Evolutionary conservation across 1,140 invertebrate genomes (phyloP), one percentile per base, ranked within the genome.

Genomic region (Hypsibius dujardini): DNA sequence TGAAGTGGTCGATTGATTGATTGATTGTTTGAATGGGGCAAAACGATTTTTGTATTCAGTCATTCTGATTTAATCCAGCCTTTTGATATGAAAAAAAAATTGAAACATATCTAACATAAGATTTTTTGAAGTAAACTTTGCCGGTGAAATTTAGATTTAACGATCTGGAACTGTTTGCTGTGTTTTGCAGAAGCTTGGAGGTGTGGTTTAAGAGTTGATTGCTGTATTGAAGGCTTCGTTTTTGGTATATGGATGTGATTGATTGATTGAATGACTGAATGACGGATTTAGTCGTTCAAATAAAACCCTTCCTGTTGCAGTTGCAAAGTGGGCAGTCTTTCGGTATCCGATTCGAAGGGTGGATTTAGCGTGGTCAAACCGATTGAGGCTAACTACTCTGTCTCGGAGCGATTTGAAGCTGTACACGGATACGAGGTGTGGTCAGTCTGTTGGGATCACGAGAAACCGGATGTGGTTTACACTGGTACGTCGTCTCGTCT

Each of bases 321-420:
- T 56, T 56, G 7, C 50, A 56, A 56, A 7, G 50, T 7, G n/a
- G 7, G 50, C 7, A 7, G n/a, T 56, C 50, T 56, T 56, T 56
- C 50, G n/a, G 50, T 56, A 56, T 56, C 50, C 7, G 50, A 56
- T n/a, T 56, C 50, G 50, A 56, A 56, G 50, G 50, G 50, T 56
- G 50, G 50, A 56, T 7, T 56, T 7, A 7, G 7, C n/a, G 7
- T 56, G 7, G n/a, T 56, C 7, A 56, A 56, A n/a, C 7, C 7
- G n/a, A n/a, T 7, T n/a, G 50, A 56, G 50, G 7, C 7, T n/a
- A 7, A 7, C n/a, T 56, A 7, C 50, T 7, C 7, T n/a, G 50
- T 56, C 7, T 56, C 50, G 50, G n/a, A 56, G 7, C 50, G n/a
- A 7, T 7, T 7, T 7, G 50, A 56, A 7, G n/a, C 7, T 56